These are phyloP conservation scores for Phengaris alcon DNA, from an alignment of 2,888 invertebrate species.

Conservation along the genomic window DNA sequence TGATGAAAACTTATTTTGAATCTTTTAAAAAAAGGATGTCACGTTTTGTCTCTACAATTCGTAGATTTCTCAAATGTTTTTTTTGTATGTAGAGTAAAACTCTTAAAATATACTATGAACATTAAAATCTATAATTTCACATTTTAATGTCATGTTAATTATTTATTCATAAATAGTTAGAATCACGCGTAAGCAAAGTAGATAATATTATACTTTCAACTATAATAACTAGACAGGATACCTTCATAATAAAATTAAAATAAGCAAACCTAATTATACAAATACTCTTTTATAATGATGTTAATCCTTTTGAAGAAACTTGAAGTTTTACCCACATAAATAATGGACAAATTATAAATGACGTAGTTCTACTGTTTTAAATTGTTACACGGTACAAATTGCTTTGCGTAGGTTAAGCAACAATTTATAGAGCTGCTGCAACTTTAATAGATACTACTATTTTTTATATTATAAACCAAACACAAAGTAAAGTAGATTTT, in stretches of 20 bases:
- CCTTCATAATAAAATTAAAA: background rate
- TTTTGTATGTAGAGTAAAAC: background rate
- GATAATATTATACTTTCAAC: background rate
- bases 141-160: background rate
- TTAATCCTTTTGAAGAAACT: background rate
- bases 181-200: background rate
- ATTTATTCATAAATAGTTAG: background rate
- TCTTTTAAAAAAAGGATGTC: too few species aligned
- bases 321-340: slow-evolving; percentile 8
- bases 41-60: too few species aligned
- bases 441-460: background rate
- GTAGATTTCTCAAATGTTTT: too few species aligned
- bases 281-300: background rate
- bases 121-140: background rate
- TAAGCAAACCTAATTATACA: background rate
- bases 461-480: too few species aligned
- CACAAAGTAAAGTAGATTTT: too few species aligned
- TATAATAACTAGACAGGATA: background rate
- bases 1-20: too few species aligned
- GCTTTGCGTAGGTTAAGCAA: background rate
- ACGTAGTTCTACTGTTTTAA: slow-evolving; percentile 2
- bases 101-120: background rate
- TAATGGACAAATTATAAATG: background rate
- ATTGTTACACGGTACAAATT: slow-evolving; percentile 7
- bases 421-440: slow-evolving; percentile 5